Percentiles rank a stretch among this genome's conserved stretches.
These are phyloP conservation scores for Pandemis corylana DNA, from an alignment of 2,888 invertebrate genomes.

Conservation along the genomic window DNA sequence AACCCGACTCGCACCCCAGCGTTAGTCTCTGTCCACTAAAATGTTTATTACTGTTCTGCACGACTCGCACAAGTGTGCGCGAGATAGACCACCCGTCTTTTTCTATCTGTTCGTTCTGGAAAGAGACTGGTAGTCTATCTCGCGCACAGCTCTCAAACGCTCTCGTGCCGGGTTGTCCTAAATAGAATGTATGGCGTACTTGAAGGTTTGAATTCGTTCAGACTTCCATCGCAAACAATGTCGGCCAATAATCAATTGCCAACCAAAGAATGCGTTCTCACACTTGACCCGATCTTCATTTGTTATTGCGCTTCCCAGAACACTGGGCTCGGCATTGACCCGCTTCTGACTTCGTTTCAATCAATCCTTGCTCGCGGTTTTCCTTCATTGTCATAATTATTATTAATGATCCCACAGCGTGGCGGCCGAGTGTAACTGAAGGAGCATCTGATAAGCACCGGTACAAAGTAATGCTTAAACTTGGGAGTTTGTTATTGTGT, in stretches of 20 bases:
- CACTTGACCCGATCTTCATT: constrained; percentile 22
- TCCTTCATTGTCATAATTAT: constrained; percentile 34
- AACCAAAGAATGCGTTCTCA: constrained; percentile 8
- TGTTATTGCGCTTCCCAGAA: constrained; percentile 21
- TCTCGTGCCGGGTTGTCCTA: too few relatives aligned
- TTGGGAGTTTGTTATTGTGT: too few relatives aligned
- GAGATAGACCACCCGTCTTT: too few relatives aligned
- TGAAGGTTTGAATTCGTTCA: not conserved
- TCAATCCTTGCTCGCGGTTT: constrained; percentile 33
- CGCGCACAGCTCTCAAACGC: too few relatives aligned
- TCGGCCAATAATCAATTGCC: constrained; percentile 12
- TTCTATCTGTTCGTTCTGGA: too few relatives aligned
- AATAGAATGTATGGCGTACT: too few relatives aligned
- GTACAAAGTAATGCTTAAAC: not conserved
- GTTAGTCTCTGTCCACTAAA: too few relatives aligned
- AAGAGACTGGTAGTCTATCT: too few relatives aligned
- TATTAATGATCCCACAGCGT: constrained; percentile 22
- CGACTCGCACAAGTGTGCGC: too few relatives aligned
- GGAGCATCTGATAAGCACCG: constrained; percentile 2
- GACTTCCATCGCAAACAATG: not conserved
- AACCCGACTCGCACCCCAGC: too few relatives aligned
- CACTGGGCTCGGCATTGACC: constrained; percentile 35
- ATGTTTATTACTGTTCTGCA: too few relatives aligned
- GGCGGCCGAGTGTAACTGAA: constrained; percentile 13
- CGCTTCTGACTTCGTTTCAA: constrained; percentile 28